A percentile compares a stretch with the other conserved stretches of the same genome.
These are phyloP conservation scores for Ia io DNA, from an alignment of 2,113 vertebrate species.

Conservation along the genomic window DNA sequence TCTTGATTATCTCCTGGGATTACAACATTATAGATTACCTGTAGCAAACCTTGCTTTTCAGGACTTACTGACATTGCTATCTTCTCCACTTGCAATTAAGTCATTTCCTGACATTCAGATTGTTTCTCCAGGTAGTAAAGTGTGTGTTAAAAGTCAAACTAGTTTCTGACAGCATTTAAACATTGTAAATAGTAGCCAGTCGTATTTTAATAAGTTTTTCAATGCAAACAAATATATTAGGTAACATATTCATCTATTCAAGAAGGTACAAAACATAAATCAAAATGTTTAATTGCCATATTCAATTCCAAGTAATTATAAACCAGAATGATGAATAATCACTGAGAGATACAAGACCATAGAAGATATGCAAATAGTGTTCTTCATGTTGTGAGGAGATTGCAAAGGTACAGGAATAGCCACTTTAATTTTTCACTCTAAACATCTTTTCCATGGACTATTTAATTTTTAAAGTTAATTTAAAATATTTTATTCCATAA, in stretches of 20 bases:
- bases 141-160: neutral
- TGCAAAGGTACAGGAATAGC: neutral
- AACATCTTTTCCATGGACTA: neutral
- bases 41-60: neutral
- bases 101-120: neutral
- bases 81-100: conserved; percentile 29
- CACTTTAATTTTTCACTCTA: neutral
- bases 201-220: neutral
- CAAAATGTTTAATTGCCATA: neutral
- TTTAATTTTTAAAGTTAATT: neutral
- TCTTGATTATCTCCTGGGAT: conserved; percentile 38
- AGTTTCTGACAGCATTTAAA: neutral
- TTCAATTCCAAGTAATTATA: neutral
- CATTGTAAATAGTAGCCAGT: neutral
- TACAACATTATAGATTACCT: conserved; percentile 29
- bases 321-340: neutral
- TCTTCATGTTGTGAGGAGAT: neutral
- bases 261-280: neutral
- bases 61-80: conserved; percentile 2
- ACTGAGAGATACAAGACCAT: neutral
- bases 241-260: neutral
- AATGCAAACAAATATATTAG: neutral
- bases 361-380: neutral
- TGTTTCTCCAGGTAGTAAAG: neutral
- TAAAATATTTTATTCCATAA: neutral